Conservation (phyloP, 2,888 invertebrate species). For the Zygaena filipendulae region DNA sequence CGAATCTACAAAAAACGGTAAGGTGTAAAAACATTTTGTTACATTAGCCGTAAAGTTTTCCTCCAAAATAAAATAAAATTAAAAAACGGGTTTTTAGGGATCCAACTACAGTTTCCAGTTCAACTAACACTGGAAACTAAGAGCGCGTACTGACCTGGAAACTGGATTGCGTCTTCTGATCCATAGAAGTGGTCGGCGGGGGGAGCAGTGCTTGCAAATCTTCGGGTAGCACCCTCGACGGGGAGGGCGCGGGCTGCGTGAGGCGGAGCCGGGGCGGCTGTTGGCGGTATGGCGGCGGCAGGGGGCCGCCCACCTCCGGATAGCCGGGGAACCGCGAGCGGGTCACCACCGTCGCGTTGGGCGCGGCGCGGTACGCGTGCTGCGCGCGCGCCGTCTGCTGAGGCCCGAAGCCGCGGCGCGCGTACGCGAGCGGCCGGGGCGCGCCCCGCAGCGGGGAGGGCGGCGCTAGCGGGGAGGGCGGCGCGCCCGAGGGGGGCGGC, state of each 20-base stretch:
- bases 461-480: conserved; percentile 19
- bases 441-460: conserved; percentile 20
- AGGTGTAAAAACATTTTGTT: no score
- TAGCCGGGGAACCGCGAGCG: conserved; percentile 18
- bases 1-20: no score
- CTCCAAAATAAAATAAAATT: no score
- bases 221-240: conserved; percentile 39
- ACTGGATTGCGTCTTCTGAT: conserved; percentile 71
- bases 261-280: conserved; percentile 16
- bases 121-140: no score
- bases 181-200: conserved; percentile 64
- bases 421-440: conserved; percentile 19
- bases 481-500: conserved; percentile 21
- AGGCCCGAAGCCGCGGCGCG: conserved; percentile 21
- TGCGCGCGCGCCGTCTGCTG: conserved; percentile 17
- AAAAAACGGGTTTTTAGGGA: no score
- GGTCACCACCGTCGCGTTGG: conserved; percentile 23
- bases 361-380: conserved; percentile 20
- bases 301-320: conserved; percentile 17
- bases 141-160: conserved; percentile 63
- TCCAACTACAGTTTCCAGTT: no score
- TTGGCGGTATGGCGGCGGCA: conserved; percentile 26
- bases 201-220: conserved; percentile 59
- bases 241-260: conserved; percentile 22
- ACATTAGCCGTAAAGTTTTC: no score